phyloP scores from a whole-genome alignment of 2,888 invertebrate species.

The Drosophila antonietae region DNA sequence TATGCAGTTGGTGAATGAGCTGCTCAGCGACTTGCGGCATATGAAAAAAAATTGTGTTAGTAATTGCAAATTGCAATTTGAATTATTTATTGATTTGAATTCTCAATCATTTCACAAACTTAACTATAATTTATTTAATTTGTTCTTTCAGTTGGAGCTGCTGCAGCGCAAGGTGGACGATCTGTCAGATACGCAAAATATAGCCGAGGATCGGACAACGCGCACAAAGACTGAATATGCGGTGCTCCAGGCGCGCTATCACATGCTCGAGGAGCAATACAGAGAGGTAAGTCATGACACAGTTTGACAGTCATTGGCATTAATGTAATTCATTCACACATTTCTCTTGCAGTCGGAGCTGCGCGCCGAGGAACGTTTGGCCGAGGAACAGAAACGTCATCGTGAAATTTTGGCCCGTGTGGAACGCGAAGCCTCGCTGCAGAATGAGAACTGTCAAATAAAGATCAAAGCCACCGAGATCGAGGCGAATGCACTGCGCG shows the following conservation, averaged over 20 bases:
- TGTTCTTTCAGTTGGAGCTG: slow-evolving; percentile 91
- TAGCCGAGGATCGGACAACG: slow-evolving; percentile 94
- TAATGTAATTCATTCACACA: not conserved
- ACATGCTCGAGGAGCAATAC: slow-evolving; percentile 93
- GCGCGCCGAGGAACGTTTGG: slow-evolving; percentile 89
- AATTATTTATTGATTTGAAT: slow-evolving; percentile 1
- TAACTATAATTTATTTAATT: not conserved
- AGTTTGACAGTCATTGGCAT: not conserved
- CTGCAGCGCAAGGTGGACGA: slow-evolving; percentile 96
- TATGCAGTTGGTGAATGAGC: slow-evolving; percentile 81
- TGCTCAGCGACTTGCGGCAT: slow-evolving; percentile 82
- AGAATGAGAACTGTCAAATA: slow-evolving; percentile 91
- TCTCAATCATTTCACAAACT: not conserved
- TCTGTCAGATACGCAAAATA: slow-evolving; percentile 94
- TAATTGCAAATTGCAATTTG: slow-evolving; percentile 65
- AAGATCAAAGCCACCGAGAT: slow-evolving; percentile 89
- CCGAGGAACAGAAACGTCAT: slow-evolving; percentile 93
- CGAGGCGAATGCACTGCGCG: slow-evolving; percentile 88
- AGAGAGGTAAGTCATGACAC: slow-evolving; percentile 86
- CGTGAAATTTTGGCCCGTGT: slow-evolving; percentile 92
- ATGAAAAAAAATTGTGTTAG: slow-evolving; percentile 84
- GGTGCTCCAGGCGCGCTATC: slow-evolving; percentile 94
- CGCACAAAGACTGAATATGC: slow-evolving; percentile 97
- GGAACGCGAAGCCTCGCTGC: slow-evolving; percentile 92
- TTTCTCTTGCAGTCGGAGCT: slow-evolving; percentile 88